Evolutionary conservation across 1,140 invertebrate genomes (phyloP), one percentile per base, ranked within the genome.

Genomic region (Pachyrhynchus sulphureomaculatus): DNA sequence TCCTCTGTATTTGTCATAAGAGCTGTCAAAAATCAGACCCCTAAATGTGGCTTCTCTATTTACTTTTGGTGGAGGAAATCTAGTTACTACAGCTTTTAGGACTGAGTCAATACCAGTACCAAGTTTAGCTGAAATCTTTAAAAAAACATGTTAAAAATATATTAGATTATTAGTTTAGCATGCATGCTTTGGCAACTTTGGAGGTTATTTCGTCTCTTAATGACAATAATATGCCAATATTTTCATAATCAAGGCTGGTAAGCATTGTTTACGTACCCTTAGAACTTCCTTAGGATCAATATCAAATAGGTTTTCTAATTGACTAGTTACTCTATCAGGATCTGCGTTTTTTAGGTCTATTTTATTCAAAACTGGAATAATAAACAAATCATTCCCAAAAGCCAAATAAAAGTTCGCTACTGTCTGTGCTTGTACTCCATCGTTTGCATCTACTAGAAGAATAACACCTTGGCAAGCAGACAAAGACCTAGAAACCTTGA

Each of bases 351-450:
- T 93, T 39, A 99, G 82, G 78, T 99, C 96, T 55, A 99, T 93
- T 82, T 99, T 99, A 76, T 99, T 99, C 2, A 99, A 80, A 1
- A 96, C 93, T 5, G 96, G 96, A 70, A 99, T 88, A 59, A 99
- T 90, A 2, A 80, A 75, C 17, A 98, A 75, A 68, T 95, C 84
- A 53, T 85, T 84, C 34, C 86, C 86, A 79, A 93, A 91, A 0
- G 96, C 96, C 45, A 98, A 77, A 71, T 93, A 93, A 77, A 95
- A 98, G 70, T 99, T 98, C 8, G 96, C 95, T 10, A 99, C 91
- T 1, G 96, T 99, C 78, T 99, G 97, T 1, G 96, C 96, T 81
- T 99, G 95, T 32, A 99, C 88, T 12, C 93, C 94, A 75, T 97
- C 91, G 79, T 97, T 98, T 2, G 96, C 95, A 83, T 99, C 97